Evolutionary conservation across 92 coral and sea anemone species (phyloP).

Genomic region (Palythoa caribaeorum): DNA sequence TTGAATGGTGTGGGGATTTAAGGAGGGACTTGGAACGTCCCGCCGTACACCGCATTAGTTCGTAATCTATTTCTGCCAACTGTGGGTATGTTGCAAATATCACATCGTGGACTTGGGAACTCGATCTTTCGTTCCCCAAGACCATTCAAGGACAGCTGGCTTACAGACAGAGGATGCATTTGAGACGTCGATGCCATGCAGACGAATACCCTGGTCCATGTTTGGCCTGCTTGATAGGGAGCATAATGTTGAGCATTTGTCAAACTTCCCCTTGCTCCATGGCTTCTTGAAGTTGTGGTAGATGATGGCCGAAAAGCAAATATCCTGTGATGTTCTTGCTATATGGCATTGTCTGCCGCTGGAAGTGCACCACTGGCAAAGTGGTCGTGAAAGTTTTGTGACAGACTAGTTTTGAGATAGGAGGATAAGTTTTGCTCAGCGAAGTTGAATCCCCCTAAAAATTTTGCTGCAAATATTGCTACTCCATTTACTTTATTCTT

Average conservation of each 20-base stretch:
- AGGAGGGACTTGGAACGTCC: slow-evolving; percentile 50
- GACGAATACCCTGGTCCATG: slow-evolving; percentile 54
- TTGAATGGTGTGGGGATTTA: slow-evolving; percentile 35
- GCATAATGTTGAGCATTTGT: not conserved
- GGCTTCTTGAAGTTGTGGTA: not conserved
- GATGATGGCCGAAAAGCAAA: slow-evolving; percentile 55
- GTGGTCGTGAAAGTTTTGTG: not conserved
- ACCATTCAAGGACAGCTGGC: slow-evolving; percentile 55
- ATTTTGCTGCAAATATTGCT: not conserved
- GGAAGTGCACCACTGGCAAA: not conserved
- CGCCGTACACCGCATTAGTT: slow-evolving; percentile 25
- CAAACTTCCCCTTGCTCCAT: slow-evolving; percentile 20
- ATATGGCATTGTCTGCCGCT: not conserved
- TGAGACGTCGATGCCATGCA: slow-evolving; percentile 59
- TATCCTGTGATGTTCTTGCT: slow-evolving; percentile 39
- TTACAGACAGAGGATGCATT: slow-evolving; percentile 48
- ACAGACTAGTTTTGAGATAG: not conserved
- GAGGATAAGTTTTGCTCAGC: not conserved
- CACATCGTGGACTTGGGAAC: slow-evolving; percentile 50
- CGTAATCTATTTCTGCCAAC: slow-evolving; percentile 44
- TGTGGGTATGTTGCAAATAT: slow-evolving; percentile 51
- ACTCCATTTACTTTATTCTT: slow-evolving; percentile 1
- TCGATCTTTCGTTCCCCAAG: slow-evolving; percentile 59
- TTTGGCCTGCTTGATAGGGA: not conserved
- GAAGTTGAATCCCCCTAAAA: not conserved